Conservation (phyloP, 1,140 invertebrate species). For the Drosophila subpulchrella region DNA sequence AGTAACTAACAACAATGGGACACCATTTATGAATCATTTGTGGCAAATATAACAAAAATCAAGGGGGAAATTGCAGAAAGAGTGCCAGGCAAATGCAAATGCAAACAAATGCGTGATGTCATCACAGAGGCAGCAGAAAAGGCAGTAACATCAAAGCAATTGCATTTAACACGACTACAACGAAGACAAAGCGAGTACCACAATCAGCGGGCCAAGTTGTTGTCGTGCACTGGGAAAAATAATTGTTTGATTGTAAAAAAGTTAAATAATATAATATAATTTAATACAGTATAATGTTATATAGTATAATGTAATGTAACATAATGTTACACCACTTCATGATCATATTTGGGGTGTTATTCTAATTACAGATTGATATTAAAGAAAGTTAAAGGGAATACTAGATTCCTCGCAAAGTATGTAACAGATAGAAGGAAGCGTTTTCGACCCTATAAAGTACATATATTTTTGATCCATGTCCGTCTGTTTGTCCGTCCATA, state of each 20-base stretch:
- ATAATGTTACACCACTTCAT: no score
- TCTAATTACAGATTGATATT: no score
- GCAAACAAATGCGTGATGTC: constrained; percentile 56
- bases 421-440: no score
- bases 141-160: constrained; percentile 37
- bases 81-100: constrained; percentile 20
- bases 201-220: constrained; percentile 34
- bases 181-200: constrained; percentile 31
- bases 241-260: neutral
- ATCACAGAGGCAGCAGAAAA: constrained; percentile 21
- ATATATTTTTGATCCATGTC: no score
- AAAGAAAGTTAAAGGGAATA: no score
- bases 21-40: constrained; percentile 50
- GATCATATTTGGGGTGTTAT: no score
- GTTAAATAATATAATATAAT: no score
- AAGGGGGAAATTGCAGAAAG: constrained; percentile 14
- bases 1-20: constrained; percentile 47
- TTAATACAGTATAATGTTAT: no score
- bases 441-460: no score
- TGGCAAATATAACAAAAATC: constrained; percentile 4
- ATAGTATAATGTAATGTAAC: no score
- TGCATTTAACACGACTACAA: constrained; percentile 50
- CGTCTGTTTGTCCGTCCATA: no score
- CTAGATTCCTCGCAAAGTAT: no score
- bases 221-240: neutral